Conservation (phyloP, 2,888 invertebrate genomes). For the Diplolepis rosae region DNA sequence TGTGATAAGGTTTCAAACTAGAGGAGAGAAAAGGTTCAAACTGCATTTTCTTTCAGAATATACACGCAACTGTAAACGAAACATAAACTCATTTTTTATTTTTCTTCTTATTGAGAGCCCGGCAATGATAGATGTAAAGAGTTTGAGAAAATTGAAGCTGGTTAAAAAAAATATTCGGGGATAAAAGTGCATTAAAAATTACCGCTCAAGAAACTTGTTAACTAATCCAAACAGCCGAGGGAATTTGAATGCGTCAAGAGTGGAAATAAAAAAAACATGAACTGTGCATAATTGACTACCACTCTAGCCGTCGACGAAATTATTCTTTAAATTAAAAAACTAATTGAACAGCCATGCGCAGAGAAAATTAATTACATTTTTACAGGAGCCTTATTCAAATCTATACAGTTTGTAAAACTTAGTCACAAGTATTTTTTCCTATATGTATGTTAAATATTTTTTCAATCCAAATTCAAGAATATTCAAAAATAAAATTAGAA, state of each 20-base stretch:
- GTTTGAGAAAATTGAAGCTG: not conserved
- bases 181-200: not conserved
- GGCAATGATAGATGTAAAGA: not conserved
- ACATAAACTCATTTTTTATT: not conserved
- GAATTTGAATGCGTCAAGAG: not conserved
- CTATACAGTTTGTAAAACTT: too few species aligned
- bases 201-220: not conserved
- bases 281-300: constrained; percentile 15
- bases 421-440: too few species aligned
- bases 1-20: not conserved
- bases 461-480: too few species aligned
- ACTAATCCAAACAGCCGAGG: not conserved
- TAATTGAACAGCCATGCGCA: constrained; percentile 1
- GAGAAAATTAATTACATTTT: not conserved
- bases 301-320: not conserved
- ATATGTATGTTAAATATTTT: too few species aligned
- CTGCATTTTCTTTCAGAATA: not conserved
- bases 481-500: too few species aligned
- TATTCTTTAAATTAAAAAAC: constrained; percentile 16
- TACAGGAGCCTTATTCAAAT: too few species aligned
- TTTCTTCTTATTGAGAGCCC: too few species aligned
- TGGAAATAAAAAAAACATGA: not conserved
- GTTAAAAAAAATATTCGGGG: not conserved
- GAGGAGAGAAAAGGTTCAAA: not conserved
- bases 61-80: not conserved